Evolutionary conservation across 2,888 invertebrate species (phyloP).

Genomic region (Clepsis dumicolana): DNA sequence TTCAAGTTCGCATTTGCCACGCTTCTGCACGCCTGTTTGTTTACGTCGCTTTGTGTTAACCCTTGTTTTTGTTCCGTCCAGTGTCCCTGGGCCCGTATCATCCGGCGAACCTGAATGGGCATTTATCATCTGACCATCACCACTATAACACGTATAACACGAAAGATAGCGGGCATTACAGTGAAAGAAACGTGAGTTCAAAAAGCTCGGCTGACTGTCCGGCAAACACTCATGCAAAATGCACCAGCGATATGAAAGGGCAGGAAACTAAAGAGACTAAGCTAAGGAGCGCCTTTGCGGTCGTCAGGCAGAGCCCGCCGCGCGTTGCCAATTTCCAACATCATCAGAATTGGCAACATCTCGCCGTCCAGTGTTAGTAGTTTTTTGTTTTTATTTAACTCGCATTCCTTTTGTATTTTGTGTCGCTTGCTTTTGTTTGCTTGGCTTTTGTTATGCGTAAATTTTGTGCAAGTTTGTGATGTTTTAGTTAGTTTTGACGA

Average conservation of each 20-base stretch:
- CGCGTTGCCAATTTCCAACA: constrained; percentile 73
- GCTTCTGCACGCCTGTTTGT: constrained; percentile 67
- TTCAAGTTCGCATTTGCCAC: constrained; percentile 62
- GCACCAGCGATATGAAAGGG: constrained; percentile 77
- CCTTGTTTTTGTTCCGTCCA: constrained; percentile 72
- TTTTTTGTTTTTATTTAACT: constrained; percentile 60
- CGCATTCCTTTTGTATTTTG: constrained; percentile 50
- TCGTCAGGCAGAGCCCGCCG: constrained; percentile 87
- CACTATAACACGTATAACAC: constrained; percentile 82
- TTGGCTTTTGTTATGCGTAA: constrained; percentile 39
- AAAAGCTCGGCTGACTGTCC: constrained; percentile 78
- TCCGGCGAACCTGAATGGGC: constrained; percentile 80
- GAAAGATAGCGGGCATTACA: constrained; percentile 83
- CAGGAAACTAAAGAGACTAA: constrained; percentile 78
- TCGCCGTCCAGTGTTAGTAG: constrained; percentile 89
- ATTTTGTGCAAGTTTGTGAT: constrained; percentile 7
- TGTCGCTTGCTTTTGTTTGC: constrained; percentile 46
- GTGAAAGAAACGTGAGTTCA: constrained; percentile 79
- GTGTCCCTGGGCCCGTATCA: constrained; percentile 84
- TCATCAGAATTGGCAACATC: constrained; percentile 87
- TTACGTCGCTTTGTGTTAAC: constrained; percentile 85
- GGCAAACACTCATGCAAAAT: constrained; percentile 83
- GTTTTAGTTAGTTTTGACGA: constrained; percentile 8
- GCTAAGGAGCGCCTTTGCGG: constrained; percentile 88
- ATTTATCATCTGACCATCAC: constrained; percentile 76